phyloP scores from a whole-genome alignment of 2,113 vertebrate genomes.

The Rhombomys opimus region DNA sequence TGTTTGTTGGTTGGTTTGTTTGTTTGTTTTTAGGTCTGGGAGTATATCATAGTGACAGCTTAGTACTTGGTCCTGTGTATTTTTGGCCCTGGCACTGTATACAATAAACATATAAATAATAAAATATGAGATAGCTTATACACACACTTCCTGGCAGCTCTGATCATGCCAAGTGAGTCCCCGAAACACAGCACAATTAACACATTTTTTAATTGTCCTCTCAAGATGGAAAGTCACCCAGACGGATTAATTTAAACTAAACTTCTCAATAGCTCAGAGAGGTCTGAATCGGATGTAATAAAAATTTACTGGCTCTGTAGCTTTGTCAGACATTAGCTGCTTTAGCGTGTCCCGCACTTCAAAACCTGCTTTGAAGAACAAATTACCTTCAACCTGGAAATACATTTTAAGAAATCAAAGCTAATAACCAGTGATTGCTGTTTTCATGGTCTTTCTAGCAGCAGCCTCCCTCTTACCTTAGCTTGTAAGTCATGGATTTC shows the following conservation, averaged over 20 bases:
- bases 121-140: constrained; percentile 25
- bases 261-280: constrained; percentile 86
- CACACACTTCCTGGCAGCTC: not conserved
- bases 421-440: constrained; percentile 83
- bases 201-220: constrained; percentile 88
- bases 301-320: constrained; percentile 87
- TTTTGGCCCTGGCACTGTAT: not conserved
- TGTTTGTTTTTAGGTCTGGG: not conserved
- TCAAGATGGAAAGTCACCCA: constrained; percentile 86
- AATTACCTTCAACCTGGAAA: constrained; percentile 90
- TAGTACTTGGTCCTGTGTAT: not conserved
- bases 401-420: constrained; percentile 91
- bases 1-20: not conserved
- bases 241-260: constrained; percentile 90
- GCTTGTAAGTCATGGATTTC: constrained; percentile 81
- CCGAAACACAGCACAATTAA: constrained; percentile 80
- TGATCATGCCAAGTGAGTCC: constrained; percentile 39
- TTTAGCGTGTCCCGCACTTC: constrained; percentile 88
- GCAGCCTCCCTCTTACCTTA: constrained; percentile 88
- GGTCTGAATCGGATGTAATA: constrained; percentile 85
- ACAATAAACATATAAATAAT: not conserved
- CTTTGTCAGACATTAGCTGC: constrained; percentile 90
- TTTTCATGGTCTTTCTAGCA: constrained; percentile 67
- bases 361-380: constrained; percentile 89
- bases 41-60: not conserved